Evolutionary conservation across 2,113 vertebrate genomes (phyloP).

Genomic region (Stegastes partitus): DNA sequence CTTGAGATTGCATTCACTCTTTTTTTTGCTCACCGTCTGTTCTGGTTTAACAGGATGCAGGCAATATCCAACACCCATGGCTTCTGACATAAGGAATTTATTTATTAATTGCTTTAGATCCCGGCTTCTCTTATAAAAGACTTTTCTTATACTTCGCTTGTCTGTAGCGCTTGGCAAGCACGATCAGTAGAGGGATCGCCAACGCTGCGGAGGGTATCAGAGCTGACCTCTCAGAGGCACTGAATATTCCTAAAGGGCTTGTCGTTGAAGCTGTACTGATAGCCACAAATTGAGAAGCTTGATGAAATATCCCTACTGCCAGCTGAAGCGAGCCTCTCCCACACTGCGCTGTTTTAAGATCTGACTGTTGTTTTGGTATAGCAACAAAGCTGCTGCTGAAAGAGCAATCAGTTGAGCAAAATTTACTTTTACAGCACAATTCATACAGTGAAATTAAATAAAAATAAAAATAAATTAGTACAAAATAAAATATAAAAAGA

Average conservation of each 20-base stretch:
- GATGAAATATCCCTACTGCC: conserved; percentile 68
- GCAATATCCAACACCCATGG: conserved; percentile 75
- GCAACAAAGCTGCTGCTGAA: conserved; percentile 18
- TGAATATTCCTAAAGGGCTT: conserved; percentile 49
- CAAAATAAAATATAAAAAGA: neutral
- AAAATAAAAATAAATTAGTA: neutral
- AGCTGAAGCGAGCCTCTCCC: conserved; percentile 52
- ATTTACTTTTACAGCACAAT: neutral
- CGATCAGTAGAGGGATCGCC: conserved; percentile 28
- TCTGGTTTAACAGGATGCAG: conserved; percentile 83
- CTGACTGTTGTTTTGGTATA: conserved; percentile 11
- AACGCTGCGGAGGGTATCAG: conserved; percentile 18
- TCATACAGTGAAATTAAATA: neutral
- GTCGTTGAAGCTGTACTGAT: conserved; percentile 51
- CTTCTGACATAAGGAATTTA: conserved; percentile 83
- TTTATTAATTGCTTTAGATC: conserved; percentile 86
- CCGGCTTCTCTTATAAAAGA: conserved; percentile 77
- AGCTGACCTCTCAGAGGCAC: conserved; percentile 34
- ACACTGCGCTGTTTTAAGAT: conserved; percentile 27
- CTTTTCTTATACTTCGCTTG: conserved; percentile 1
- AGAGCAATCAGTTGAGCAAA: neutral
- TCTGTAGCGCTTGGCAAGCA: conserved; percentile 14
- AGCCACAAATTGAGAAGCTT: conserved; percentile 54
- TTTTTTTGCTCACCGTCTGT: conserved; percentile 71
- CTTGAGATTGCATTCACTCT: conserved; percentile 64